Evolutionary conservation across 2,113 vertebrate species (phyloP), one percentile per base, ranked within the genome.

Genomic region (Galeopterus variegatus): DNA sequence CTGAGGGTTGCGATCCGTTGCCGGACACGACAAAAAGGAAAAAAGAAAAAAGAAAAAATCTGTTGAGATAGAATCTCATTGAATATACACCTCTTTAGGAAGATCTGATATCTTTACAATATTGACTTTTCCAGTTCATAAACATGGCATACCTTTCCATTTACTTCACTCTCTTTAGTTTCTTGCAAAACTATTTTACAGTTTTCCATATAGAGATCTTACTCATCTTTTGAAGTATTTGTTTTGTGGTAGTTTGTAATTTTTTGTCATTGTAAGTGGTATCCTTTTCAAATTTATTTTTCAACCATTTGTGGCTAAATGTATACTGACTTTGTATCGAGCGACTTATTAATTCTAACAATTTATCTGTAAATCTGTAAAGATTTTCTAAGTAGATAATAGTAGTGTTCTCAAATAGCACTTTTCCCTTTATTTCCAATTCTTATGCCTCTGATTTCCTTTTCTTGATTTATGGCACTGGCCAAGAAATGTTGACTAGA

Each of bases 181-280:
- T 76, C 24, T 88, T 65, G 15, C 7, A 67, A 75, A 88, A 60
- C 17, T 21, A 79, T 77, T 79, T 95, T 85, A 70, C 60, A 70
- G 33, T 79, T 84, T 65, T 60, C 65, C 64, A 3, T 52, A 56
- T n/a, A 86, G 48, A 41, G 21, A 62, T 76, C 18, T 93, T 87
- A 79, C n/a, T 77, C 15, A 33, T 70, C 3, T 92, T 79, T 86
- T 58, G 11, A 36, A 88, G 89, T 36, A 52, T 19, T 88, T 84
- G 9, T 36, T 82, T 95, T 88, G 52, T 83, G 12, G 50, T 93
- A 77, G 13, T 83, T 83, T 77, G 69, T 83, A 77, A 70, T 82
- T 88, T 92, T 52, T 75, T 58, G 12, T 88, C 67, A 81, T 58
- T n/a, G 8, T 54, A 94, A 83, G 48, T 21, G n/a, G 1, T 56